These are phyloP conservation scores for Pardosa pseudoannulata DNA, from an alignment of 2,888 invertebrate genomes.

Conservation along the genomic window DNA sequence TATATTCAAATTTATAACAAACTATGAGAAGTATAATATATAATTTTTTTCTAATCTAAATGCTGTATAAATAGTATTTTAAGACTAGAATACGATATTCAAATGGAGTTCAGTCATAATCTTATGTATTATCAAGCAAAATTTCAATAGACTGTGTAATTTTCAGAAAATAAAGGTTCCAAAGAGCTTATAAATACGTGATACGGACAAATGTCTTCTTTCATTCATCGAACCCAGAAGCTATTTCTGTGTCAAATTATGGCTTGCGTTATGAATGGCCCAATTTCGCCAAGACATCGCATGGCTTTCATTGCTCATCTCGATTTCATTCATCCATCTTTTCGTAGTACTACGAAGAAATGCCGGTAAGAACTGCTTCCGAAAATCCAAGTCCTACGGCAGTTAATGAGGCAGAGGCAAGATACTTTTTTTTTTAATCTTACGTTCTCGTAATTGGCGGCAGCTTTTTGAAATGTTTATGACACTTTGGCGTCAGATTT, in stretches of 20 bases:
- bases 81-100: no score
- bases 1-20: no score
- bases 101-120: no score
- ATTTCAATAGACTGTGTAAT: no score
- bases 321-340: slow-evolving; percentile 58
- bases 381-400: slow-evolving; percentile 1
- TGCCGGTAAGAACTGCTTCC: background rate
- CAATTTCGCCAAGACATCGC: background rate
- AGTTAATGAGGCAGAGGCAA: slow-evolving; percentile 34
- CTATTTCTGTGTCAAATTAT: background rate
- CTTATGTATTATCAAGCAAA: no score
- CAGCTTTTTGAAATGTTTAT: background rate
- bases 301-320: slow-evolving; percentile 15
- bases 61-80: no score
- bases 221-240: background rate
- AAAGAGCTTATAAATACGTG: no score
- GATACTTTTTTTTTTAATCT: slow-evolving; percentile 20
- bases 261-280: background rate
- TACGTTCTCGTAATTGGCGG: background rate
- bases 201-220: no score
- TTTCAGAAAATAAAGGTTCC: no score
- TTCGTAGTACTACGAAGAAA: background rate
- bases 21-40: no score
- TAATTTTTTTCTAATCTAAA: no score
- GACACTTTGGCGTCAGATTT: background rate